phyloP scores from a whole-genome alignment of 2,797 vertebrate species.

The Rhyacichthys aspro region DNA sequence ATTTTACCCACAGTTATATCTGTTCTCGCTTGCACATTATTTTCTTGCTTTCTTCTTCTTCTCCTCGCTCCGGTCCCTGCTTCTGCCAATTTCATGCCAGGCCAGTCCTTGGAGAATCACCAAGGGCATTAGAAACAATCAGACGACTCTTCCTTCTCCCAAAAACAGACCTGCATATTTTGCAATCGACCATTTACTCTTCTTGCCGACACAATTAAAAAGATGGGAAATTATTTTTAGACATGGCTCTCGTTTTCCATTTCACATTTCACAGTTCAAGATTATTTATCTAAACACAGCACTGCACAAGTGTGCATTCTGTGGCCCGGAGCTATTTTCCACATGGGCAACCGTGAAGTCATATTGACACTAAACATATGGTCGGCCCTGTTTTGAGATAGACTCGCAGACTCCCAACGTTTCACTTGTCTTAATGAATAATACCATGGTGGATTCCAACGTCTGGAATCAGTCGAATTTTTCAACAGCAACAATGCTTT shows the following conservation, averaged over 20 bases:
- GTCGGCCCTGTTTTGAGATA: constrained; percentile 81
- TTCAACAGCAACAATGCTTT: constrained; percentile 70
- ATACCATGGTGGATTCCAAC: constrained; percentile 79
- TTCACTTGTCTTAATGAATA: constrained; percentile 86
- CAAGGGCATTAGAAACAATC: constrained; percentile 74
- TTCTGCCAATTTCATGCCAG: constrained; percentile 76
- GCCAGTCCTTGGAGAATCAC: constrained; percentile 76
- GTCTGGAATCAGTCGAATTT: constrained; percentile 73
- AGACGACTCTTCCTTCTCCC: constrained; percentile 48
- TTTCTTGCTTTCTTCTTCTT: constrained; percentile 69
- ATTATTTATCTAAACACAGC: constrained; percentile 82
- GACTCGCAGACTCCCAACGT: constrained; percentile 77
- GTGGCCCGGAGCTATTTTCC: constrained; percentile 83
- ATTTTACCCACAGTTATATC: constrained; percentile 75
- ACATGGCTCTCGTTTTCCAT: constrained; percentile 60
- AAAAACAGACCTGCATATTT: constrained; percentile 54
- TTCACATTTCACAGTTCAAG: constrained; percentile 73
- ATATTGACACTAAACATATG: constrained; percentile 88
- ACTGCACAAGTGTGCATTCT: constrained; percentile 71
- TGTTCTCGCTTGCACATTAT: constrained; percentile 66
- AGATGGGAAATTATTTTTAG: constrained; percentile 69
- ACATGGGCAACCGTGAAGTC: constrained; percentile 84
- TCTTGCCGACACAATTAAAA: constrained; percentile 64
- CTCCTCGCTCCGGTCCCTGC: constrained; percentile 58
- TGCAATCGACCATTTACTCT: constrained; percentile 60